Evolutionary conservation across 2,113 vertebrate genomes (phyloP).

Genomic region (Aramus guarauna): DNA sequence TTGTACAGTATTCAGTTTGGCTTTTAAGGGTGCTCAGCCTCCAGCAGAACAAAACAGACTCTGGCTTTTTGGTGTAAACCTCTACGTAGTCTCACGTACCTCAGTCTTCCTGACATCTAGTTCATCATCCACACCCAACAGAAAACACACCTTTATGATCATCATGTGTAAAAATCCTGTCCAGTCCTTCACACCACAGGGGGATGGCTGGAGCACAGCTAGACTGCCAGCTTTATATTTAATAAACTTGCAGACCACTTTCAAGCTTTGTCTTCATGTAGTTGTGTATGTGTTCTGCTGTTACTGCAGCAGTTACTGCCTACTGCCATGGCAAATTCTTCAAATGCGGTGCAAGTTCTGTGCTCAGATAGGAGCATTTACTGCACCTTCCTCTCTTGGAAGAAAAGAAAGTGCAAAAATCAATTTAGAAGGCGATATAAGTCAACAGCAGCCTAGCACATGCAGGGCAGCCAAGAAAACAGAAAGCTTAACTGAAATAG

Average conservation of each 20-base stretch:
- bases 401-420: neutral
- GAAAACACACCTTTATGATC: neutral
- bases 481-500: neutral
- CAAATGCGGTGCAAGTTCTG: neutral
- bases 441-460: neutral
- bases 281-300: neutral
- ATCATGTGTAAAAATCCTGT: neutral
- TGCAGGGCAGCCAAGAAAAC: neutral
- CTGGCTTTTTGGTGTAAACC: neutral
- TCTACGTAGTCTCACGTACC: neutral
- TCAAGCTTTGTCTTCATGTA: neutral
- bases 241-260: neutral
- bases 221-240: neutral
- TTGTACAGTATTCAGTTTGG: neutral
- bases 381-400: neutral
- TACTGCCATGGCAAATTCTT: neutral
- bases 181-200: neutral
- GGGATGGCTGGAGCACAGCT: neutral
- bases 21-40: neutral
- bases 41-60: neutral
- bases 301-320: neutral
- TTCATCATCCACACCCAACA: neutral
- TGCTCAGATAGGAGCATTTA: neutral
- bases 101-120: neutral
- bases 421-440: neutral